A percentile compares a stretch with the other conserved stretches of the same genome.
phyloP scores from a whole-genome alignment of 2,888 invertebrate genomes.

The Bombylius major region DNA sequence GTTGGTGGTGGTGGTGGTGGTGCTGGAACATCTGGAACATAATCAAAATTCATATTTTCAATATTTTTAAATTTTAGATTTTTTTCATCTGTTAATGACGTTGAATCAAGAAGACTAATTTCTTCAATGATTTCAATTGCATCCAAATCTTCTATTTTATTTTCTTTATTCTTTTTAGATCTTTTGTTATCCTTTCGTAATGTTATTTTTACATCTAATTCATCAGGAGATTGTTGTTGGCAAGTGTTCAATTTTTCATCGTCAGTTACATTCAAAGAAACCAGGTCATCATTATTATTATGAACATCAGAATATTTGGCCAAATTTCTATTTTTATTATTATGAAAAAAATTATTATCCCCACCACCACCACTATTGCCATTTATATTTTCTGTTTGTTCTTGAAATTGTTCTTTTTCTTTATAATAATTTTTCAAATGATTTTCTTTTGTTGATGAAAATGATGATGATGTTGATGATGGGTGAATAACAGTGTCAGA shows the following conservation, averaged over 20 bases:
- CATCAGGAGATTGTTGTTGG: not conserved
- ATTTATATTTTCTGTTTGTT: not conserved
- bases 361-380: not conserved
- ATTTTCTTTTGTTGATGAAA: not conserved
- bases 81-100: not conserved
- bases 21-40: slow-evolving; percentile 39
- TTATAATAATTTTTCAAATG: not conserved
- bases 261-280: slow-evolving; percentile 10
- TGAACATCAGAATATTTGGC: not conserved
- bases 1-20: slow-evolving; percentile 35
- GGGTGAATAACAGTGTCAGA: not conserved
- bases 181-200: not conserved
- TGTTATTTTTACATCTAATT: not conserved
- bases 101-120: slow-evolving; percentile 1
- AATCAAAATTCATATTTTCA: slow-evolving; percentile 19
- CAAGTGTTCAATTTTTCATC: slow-evolving; percentile 13
- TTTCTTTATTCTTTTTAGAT: not conserved
- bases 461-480: slow-evolving; percentile 2
- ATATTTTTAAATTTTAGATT: not conserved
- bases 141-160: not conserved
- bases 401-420: not conserved
- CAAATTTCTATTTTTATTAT: not conserved
- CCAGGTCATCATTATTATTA: not conserved
- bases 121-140: slow-evolving; percentile 1
- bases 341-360: not conserved